These are phyloP conservation scores for Eudasyphora cyanicolor DNA, from an alignment of 2,888 invertebrate genomes.

Conservation along the genomic window DNA sequence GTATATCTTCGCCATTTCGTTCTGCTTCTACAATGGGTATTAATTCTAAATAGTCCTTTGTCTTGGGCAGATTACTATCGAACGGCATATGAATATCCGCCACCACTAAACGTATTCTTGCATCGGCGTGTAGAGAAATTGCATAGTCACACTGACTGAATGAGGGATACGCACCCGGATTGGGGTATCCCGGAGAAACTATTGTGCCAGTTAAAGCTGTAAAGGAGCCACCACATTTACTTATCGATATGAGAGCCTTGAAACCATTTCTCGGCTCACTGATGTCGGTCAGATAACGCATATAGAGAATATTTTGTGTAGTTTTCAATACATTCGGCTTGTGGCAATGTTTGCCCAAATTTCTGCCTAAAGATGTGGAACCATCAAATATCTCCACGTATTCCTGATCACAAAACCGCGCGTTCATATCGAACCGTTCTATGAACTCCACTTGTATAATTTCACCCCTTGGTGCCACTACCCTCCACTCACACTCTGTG, in stretches of 20 bases:
- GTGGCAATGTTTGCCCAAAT: constrained; percentile 85
- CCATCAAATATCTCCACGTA: constrained; percentile 93
- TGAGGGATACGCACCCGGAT: constrained; percentile 80
- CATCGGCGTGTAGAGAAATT: constrained; percentile 81
- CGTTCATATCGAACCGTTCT: constrained; percentile 86
- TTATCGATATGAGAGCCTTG: constrained; percentile 81
- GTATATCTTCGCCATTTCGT: constrained; percentile 25
- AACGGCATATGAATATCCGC: constrained; percentile 80
- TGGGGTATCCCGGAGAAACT: constrained; percentile 86
- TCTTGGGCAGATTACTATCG: constrained; percentile 45
- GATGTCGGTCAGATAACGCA: constrained; percentile 87
- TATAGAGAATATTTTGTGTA: constrained; percentile 85
- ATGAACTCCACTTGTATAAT: constrained; percentile 88
- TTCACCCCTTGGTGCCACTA: constrained; percentile 87
- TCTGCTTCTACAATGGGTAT: constrained; percentile 64
- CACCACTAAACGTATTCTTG: constrained; percentile 80
- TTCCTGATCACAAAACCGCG: constrained; percentile 79
- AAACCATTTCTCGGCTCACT: constrained; percentile 89
- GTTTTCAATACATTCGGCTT: constrained; percentile 83
- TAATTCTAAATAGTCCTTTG: constrained; percentile 79
- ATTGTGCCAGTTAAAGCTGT: constrained; percentile 82
- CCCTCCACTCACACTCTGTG: constrained; percentile 90
- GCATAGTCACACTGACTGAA: constrained; percentile 87
- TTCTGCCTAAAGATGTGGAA: constrained; percentile 84
- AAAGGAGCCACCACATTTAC: constrained; percentile 86